Conservation (phyloP, 2,113 vertebrate genomes). For the Nothoprocta pentlandii region DNA sequence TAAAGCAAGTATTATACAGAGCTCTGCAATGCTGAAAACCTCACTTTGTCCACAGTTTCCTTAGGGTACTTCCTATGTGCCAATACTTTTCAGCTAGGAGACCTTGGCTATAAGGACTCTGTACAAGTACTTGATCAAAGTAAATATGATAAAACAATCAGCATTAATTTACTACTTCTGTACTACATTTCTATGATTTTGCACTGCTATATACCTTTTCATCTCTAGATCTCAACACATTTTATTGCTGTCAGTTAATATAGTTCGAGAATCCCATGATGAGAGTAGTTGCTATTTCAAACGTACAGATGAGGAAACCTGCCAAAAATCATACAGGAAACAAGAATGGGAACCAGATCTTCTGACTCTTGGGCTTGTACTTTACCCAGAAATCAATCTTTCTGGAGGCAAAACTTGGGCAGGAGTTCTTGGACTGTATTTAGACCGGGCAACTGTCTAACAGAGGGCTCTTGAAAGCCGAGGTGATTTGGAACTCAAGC, state of each 20-base stretch:
- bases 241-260: constrained; percentile 53
- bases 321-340: constrained; percentile 57
- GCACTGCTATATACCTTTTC: constrained; percentile 10
- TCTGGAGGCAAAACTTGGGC: constrained; percentile 9
- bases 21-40: not conserved
- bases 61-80: not conserved
- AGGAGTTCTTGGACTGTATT: not conserved
- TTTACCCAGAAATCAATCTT: constrained; percentile 48
- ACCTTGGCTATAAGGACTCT: not conserved
- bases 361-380: not conserved
- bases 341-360: constrained; percentile 65
- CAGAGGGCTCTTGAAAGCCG: not conserved
- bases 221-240: constrained; percentile 38
- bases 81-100: not conserved
- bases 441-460: not conserved
- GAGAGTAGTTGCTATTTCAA: constrained; percentile 49
- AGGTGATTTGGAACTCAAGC: not conserved
- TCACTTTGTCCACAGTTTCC: not conserved
- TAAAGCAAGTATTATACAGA: not conserved
- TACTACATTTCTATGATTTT: not conserved
- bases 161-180: not conserved
- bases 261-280: constrained; percentile 45
- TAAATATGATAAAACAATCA: constrained; percentile 22
- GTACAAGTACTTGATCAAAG: not conserved
- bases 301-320: constrained; percentile 36